These are phyloP conservation scores for Anagrus nilaparvatae DNA, from an alignment of 1,140 invertebrate species.

Conservation along the genomic window DNA sequence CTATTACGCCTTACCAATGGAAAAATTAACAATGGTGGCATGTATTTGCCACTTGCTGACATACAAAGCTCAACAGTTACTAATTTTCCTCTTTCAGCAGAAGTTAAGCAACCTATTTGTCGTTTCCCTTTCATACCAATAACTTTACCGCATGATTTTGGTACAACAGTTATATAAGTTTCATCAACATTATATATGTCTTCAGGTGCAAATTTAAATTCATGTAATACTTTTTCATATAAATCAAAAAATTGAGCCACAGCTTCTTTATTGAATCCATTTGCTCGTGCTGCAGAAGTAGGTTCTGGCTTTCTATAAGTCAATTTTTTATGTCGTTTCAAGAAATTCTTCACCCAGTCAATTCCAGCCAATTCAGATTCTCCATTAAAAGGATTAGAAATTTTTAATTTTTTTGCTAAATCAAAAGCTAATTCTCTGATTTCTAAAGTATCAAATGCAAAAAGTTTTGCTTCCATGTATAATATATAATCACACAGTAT, in stretches of 20 bases:
- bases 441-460: constrained; percentile 19
- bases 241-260: constrained; percentile 14
- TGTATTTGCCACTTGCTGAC: constrained; percentile 25
- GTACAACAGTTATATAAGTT: constrained; percentile 35
- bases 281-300: constrained; percentile 12
- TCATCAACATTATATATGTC: constrained; percentile 34
- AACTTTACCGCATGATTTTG: constrained; percentile 30
- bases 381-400: constrained; percentile 16
- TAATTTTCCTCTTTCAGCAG: constrained; percentile 27
- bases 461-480: constrained; percentile 18
- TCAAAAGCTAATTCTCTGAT: constrained; percentile 20
- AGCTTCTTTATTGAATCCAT: constrained; percentile 14
- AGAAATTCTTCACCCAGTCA: constrained; percentile 18
- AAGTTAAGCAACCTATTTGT: constrained; percentile 28
- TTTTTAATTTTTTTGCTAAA: constrained; percentile 21
- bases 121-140: constrained; percentile 27
- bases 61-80: constrained; percentile 22
- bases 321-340: constrained; percentile 10
- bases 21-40: constrained; percentile 29
- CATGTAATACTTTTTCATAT: constrained; percentile 3
- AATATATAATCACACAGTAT: constrained; percentile 18
- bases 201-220: constrained; percentile 14
- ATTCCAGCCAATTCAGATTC: constrained; percentile 16
- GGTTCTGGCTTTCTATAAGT: constrained; percentile 8
- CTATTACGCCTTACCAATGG: constrained; percentile 12